These are phyloP conservation scores for Apostichopus japonicus DNA, from an alignment of 35 echinoderm and acorn worm species.

Conservation along the genomic window DNA sequence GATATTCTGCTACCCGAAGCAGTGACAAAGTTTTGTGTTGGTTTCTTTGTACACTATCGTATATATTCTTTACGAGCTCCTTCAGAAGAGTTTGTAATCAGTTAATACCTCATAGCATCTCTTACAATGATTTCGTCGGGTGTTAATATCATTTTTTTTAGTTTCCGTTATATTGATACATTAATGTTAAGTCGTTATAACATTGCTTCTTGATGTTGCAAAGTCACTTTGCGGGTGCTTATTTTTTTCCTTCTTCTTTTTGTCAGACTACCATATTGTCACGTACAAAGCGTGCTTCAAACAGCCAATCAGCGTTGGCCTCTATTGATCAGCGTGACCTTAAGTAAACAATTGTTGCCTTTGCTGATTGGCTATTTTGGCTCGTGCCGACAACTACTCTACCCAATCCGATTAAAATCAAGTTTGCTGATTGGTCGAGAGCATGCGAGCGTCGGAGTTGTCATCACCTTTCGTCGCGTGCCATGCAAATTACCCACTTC, in stretches of 20 bases:
- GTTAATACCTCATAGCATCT: too few relatives aligned
- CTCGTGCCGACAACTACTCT: slow-evolving; percentile 48
- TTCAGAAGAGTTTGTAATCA: too few relatives aligned
- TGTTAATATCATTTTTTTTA: not conserved
- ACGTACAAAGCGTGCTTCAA: slow-evolving; percentile 58
- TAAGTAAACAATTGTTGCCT: slow-evolving; percentile 42
- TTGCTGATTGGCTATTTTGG: slow-evolving; percentile 25
- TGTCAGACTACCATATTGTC: slow-evolving; percentile 41
- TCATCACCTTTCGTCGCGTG: slow-evolving; percentile 51
- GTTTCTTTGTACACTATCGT: too few relatives aligned
- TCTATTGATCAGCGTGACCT: slow-evolving; percentile 18
- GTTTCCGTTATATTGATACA: slow-evolving; percentile 17
- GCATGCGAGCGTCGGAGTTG: slow-evolving; percentile 42
- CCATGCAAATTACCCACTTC: slow-evolving; percentile 61
- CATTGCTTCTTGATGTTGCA: slow-evolving; percentile 23
- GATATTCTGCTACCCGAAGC: too few relatives aligned
- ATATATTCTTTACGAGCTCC: too few relatives aligned
- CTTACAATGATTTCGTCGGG: not conserved
- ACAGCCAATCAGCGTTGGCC: slow-evolving; percentile 18
- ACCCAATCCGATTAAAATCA: not conserved
- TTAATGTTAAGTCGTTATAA: slow-evolving; percentile 25
- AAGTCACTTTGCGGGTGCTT: slow-evolving; percentile 42
- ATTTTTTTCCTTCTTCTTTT: not conserved
- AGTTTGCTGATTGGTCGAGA: slow-evolving; percentile 17
- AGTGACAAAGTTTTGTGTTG: too few relatives aligned